Conservation (phyloP, 2,888 invertebrate genomes). For the Antheraea assamensis region DNA sequence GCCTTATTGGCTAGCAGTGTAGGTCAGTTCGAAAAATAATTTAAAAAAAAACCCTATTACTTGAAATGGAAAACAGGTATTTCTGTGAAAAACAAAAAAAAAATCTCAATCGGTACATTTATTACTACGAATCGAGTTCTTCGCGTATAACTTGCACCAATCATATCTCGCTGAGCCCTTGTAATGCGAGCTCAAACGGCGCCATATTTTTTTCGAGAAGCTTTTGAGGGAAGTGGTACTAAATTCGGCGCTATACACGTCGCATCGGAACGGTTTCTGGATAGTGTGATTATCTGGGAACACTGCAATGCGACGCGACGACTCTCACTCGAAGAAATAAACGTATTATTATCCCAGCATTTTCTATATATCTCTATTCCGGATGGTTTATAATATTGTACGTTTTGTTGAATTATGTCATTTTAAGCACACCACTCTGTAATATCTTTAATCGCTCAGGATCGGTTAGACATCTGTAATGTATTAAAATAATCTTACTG, state of each 20-base stretch:
- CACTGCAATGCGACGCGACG: conserved; percentile 10
- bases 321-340: background rate
- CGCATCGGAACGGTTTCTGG: conserved; percentile 54
- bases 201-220: conserved; percentile 75
- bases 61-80: too few species aligned
- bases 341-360: background rate
- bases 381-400: background rate
- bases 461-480: background rate
- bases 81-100: background rate
- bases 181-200: conserved; percentile 74
- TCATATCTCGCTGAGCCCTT: conserved; percentile 61
- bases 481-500: background rate
- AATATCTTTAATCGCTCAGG: background rate
- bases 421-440: background rate
- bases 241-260: conserved; percentile 61
- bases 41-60: too few species aligned
- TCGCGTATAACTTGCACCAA: conserved; percentile 38
- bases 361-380: background rate
- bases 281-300: conserved; percentile 40
- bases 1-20: too few species aligned
- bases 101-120: background rate
- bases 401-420: background rate
- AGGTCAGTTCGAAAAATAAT: too few species aligned
- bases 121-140: background rate
- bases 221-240: conserved; percentile 69